Evolutionary conservation across 2,113 vertebrate genomes (phyloP).

Genomic region (Pelecanus crispus): DNA sequence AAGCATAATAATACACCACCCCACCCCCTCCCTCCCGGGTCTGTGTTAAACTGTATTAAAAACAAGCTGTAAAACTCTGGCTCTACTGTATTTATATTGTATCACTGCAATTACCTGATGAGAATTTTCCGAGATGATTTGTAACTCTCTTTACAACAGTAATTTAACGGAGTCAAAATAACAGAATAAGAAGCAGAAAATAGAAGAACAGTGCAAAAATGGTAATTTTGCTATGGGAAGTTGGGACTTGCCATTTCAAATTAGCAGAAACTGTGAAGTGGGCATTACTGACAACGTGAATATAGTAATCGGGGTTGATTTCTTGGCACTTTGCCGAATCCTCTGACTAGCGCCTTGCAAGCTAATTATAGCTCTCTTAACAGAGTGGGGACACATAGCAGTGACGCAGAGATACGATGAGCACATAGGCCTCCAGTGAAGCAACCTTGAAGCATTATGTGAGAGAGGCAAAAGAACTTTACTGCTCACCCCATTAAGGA

Average conservation of each 20-base stretch:
- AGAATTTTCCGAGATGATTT: not conserved
- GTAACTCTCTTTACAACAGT: conserved; percentile 24
- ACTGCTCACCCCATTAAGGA: not conserved
- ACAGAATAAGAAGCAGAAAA: conserved; percentile 46
- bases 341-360: conserved; percentile 74
- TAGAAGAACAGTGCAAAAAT: conserved; percentile 46
- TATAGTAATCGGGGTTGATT: conserved; percentile 87
- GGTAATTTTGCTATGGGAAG: conserved; percentile 67
- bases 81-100: not conserved
- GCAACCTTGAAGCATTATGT: not conserved
- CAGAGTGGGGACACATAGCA: conserved; percentile 66
- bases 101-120: conserved; percentile 14
- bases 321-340: conserved; percentile 75
- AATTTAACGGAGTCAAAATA: conserved; percentile 54
- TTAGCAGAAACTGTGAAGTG: conserved; percentile 78
- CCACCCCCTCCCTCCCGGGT: not conserved
- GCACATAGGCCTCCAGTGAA: conserved; percentile 49
- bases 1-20: not conserved
- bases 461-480: not conserved
- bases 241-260: conserved; percentile 79
- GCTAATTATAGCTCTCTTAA: conserved; percentile 82
- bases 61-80: not conserved
- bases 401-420: conserved; percentile 51
- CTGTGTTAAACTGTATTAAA: not conserved
- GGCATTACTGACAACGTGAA: conserved; percentile 82